Evolutionary conservation across 2,888 invertebrate species (phyloP), one percentile per base, ranked within the genome.

Genomic region (Pseudolycoriella hygida): DNA sequence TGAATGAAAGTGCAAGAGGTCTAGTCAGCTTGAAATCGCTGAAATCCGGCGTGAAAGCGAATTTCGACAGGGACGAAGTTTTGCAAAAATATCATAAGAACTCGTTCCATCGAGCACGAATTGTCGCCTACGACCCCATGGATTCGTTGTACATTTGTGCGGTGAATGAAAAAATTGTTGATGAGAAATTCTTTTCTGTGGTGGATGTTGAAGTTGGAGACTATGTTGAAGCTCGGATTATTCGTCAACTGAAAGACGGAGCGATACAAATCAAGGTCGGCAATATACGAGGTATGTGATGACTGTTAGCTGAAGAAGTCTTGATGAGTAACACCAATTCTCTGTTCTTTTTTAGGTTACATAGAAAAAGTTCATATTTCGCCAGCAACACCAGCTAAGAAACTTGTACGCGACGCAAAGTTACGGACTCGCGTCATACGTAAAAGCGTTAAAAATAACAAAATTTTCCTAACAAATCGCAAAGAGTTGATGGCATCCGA

Each of bases 81-180:
- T 43, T 66, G 12, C 47, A 58, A 10, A 66, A 64, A 48, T 66
- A 65, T 49, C 53, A 56, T 0, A 59, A 56, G 14, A 62, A 60
- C 46, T 57, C 59, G 1, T 56, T 58, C 1, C 73, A 72, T 53
- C 62, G 55, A 31, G 70, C 76, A 19, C 71, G 82, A 18, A 64
- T 86, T 1, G 57, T 82, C 1, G 69, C 72, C 46, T 84, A 80
- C 64, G 74, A 77, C 59, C 61, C 70, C 19, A 67, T 79, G 40
- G 80, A 82, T 55, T 70, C 70, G 49, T 55, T 72, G 25, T 84
- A 78, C 60, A 68, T 80, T 8, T 79, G 84, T 54, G 71, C 76
- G 2, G 77, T 80, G 61, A 72, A 80, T 57, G 60, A 68, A 2
- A 54, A 61, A 1, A 49, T 76, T 3, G 54, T 84, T 2, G 59